Evolutionary conservation across 2,797 vertebrate species (phyloP), one percentile per base, ranked within the genome.

Genomic region (Macropodus opercularis): DNA sequence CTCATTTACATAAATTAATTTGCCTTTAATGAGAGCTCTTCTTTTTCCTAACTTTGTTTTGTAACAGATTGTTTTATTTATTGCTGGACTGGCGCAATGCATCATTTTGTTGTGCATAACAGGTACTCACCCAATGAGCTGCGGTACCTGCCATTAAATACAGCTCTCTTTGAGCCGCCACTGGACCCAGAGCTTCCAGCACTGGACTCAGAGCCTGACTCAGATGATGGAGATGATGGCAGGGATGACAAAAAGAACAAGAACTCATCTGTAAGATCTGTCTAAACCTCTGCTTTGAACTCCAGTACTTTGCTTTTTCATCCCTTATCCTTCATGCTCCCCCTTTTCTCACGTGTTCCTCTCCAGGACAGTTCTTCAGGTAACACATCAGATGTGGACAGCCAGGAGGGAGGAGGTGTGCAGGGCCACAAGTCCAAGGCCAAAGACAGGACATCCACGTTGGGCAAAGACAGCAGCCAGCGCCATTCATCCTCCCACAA

Each of bases 51-150:
- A 8, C 0, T n/a, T 41, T 31, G n/a, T 61, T 27, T 29, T 19
- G 2, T 69, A 5, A 18, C 5, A 14, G 13, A 6, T 12, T 44
- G 13, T 50, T 3, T 32, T 40, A 12, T 54, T 10, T 54, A 2
- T 17, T 48, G 9, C 31, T 18, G 8, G 39, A 7, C 17, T 40
- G 23, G 18, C 24, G 32, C 67, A 10, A 70, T 53, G 8, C 12
- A 26, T 47, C 35, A 8, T 27, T 39, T 14, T 73, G 13, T 49
- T 73, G 22, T 78, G 17, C 15, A 3, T 43, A 9, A 24, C 38
- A 99, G 98, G 80, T 99, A 99, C 77, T 98, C 96, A 24, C 96
- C 98, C 29, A 98, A 98, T 72, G 97, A 99, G 56, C 92, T 99
- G 59, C 96, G 98, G 13, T 99, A 99, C 81, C 78, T 99, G 75